Evolutionary conservation across 2,888 invertebrate genomes (phyloP).

Genomic region (Serripes groenlandicus): DNA sequence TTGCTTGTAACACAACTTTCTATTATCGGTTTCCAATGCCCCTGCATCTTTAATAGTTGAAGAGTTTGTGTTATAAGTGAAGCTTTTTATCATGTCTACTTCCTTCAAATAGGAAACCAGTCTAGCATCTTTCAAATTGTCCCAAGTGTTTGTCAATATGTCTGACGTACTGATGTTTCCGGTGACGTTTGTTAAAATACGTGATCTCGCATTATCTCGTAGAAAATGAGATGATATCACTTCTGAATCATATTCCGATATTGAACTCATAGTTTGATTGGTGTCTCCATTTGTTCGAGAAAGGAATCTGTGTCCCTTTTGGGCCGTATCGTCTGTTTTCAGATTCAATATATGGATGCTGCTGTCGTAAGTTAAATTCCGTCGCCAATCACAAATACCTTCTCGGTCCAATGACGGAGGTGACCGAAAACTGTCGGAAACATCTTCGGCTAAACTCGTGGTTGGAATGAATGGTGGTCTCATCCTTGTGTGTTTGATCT

Average conservation of each 20-base stretch:
- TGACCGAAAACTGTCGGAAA: neutral
- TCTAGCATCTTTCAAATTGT: slow-evolving; percentile 15
- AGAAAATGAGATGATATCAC: neutral
- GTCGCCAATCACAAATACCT: slow-evolving; percentile 26
- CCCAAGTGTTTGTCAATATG: slow-evolving; percentile 18
- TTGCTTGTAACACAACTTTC: neutral
- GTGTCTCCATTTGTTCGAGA: neutral
- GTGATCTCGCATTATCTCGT: slow-evolving; percentile 8
- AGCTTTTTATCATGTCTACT: neutral
- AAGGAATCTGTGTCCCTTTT: neutral
- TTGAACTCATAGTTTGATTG: slow-evolving; percentile 8
- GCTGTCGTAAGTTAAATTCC: slow-evolving; percentile 32
- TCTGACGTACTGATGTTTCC: slow-evolving; percentile 4
- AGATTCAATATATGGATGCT: slow-evolving; percentile 53
- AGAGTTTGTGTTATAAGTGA: neutral
- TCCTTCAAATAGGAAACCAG: slow-evolving; percentile 8
- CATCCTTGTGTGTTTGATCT: slow-evolving; percentile 4
- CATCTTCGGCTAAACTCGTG: neutral
- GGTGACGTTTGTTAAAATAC: neutral
- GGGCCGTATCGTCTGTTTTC: slow-evolving; percentile 33
- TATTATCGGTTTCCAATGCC: neutral
- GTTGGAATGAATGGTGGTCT: neutral
- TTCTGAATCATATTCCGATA: slow-evolving; percentile 7
- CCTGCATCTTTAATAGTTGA: neutral
- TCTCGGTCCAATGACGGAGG: slow-evolving; percentile 10